phyloP scores from a whole-genome alignment of 2,113 vertebrate species.

The Patagioenas fasciata region DNA sequence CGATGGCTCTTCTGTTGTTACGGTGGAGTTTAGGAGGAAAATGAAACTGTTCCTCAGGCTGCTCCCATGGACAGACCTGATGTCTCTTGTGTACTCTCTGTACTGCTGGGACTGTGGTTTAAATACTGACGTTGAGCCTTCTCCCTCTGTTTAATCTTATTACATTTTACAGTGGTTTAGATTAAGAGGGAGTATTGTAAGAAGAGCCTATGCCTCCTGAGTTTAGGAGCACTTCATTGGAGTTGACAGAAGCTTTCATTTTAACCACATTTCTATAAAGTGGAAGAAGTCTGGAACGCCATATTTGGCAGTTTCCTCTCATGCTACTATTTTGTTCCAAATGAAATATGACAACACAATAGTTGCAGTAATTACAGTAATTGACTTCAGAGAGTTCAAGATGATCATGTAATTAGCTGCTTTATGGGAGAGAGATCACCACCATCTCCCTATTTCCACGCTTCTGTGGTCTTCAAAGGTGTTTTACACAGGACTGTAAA shows the following conservation, averaged over 20 bases:
- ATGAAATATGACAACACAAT: constrained; percentile 76
- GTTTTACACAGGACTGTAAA: background rate
- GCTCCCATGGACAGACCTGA: background rate
- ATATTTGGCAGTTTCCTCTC: constrained; percentile 45
- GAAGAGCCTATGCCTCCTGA: constrained; percentile 24
- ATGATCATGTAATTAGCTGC: constrained; percentile 70
- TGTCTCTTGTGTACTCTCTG: background rate
- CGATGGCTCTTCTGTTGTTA: background rate
- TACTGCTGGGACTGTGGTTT: background rate
- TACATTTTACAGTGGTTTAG: constrained; percentile 15
- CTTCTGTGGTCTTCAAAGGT: constrained; percentile 25
- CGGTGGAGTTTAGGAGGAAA: accelerated
- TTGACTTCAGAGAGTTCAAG: constrained; percentile 67
- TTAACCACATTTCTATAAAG: constrained; percentile 3
- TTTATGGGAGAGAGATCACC: constrained; percentile 46
- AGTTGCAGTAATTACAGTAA: constrained; percentile 71
- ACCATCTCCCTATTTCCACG: constrained; percentile 23
- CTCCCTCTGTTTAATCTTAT: background rate
- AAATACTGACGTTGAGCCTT: background rate
- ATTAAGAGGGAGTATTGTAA: constrained; percentile 24
- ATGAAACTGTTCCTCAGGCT: background rate
- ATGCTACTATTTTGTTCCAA: constrained; percentile 54
- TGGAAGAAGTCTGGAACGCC: background rate
- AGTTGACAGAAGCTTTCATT: constrained; percentile 42
- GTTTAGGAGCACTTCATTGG: constrained; percentile 1